Percentiles rank a stretch among this genome's conserved stretches.
phyloP scores from a whole-genome alignment of 2,113 vertebrate species.

The Calidris pugnax region DNA sequence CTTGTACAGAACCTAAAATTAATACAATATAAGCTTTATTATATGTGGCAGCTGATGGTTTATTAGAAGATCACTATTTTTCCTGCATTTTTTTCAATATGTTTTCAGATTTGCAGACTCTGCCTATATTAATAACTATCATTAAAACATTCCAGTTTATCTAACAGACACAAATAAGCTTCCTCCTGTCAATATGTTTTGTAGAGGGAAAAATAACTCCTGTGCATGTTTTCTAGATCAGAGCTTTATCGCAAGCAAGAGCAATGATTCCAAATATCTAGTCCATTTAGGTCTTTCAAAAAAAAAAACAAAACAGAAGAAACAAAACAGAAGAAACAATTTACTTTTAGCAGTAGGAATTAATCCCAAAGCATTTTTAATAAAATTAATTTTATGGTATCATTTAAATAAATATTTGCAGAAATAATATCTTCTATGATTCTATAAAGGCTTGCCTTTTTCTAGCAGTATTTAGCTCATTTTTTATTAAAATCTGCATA shows the following conservation, averaged over 20 bases:
- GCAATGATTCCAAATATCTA: background rate
- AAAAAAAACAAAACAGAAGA: background rate
- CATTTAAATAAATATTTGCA: background rate
- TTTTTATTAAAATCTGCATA: constrained; percentile 15
- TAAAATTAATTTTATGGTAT: background rate
- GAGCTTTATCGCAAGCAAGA: background rate
- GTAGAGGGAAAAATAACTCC: background rate
- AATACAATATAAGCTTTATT: background rate
- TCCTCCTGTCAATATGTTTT: background rate
- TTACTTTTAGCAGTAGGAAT: background rate
- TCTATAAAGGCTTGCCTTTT: background rate
- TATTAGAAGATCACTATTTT: background rate
- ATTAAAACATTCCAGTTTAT: background rate
- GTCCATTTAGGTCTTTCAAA: background rate
- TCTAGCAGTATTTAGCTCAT: background rate
- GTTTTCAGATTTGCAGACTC: background rate
- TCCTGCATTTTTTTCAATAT: background rate
- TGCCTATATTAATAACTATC: background rate
- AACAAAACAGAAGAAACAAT: background rate
- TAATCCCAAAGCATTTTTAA: background rate
- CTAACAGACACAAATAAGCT: background rate
- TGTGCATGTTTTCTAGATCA: background rate
- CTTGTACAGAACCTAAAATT: background rate
- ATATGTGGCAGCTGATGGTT: background rate
- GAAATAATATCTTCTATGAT: background rate